Base-by-base conservation (phyloP, 2,888 invertebrate genomes). In the Seladonia tumulorum region DNA sequence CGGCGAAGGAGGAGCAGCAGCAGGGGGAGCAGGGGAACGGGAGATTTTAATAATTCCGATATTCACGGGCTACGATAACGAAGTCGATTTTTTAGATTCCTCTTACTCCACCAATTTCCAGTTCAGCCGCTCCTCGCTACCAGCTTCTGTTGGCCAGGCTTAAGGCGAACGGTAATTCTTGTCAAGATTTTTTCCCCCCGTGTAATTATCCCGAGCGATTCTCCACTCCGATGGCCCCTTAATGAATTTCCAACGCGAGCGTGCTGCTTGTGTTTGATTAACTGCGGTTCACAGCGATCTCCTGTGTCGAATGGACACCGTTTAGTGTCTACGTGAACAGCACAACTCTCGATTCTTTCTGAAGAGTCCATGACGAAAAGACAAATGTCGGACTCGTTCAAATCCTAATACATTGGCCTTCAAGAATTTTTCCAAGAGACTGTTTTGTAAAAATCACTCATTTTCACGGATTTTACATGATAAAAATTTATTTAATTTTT, bases 41-140 rank as follows among this genome's bases (percentile, higher is more conserved):
- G 79, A 78, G 88, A 83, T 88, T 89, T 89, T 89, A 89, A 89
- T 86, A 89, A 89, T 89, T 89, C 82, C 88, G 49, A 89, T 89
- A 88, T 89, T 89, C 86, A 83, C 84, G 70, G 82, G 79, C 53
- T 35, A 53, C 72, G 80, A 79, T 81, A 88, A 86, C 85, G 70
- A 81, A 87, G 72, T 82, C 73, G 77, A 85, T 85, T 87, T 72
- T 88, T 79, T 80, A 71, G 74, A 45, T 76, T 76, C 79, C 74
- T 74, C 82, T 73, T 82, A 63, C 79, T 75, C 75, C 75, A 2
- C 79, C 80, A 73, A 73, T 88, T 78, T 81, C 87, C 63, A 74
- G 84, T 84, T 68, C 63, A 1, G 49, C 76, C 45, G 22, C 49
- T 72, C 4, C 49, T 25, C 25, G 1, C 57, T 14, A 0, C 14